Conservation (phyloP, 1,140 invertebrate genomes). For the Drosophila burlai region DNA sequence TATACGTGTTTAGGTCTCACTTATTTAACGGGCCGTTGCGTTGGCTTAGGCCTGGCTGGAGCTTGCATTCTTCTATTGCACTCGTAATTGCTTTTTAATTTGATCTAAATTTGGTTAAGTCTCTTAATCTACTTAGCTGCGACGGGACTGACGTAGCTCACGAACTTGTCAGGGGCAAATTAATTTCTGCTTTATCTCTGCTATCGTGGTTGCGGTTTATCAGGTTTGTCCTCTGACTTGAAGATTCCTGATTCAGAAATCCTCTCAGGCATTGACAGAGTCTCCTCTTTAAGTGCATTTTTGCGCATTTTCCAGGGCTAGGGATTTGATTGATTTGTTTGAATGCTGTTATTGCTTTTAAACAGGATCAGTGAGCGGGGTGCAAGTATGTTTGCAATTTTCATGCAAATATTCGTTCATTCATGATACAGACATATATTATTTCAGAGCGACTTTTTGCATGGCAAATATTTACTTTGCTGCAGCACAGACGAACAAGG, state of each 20-base stretch:
- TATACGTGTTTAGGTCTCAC: conserved; percentile 43
- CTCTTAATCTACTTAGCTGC: conserved; percentile 51
- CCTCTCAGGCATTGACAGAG: too few relatives aligned
- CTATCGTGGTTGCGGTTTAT: not conserved
- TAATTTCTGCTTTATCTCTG: not conserved
- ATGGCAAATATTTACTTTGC: conserved; percentile 54
- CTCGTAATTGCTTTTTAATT: conserved; percentile 64
- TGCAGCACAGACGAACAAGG: conserved; percentile 3
- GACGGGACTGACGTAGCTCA: not conserved
- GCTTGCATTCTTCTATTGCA: not conserved
- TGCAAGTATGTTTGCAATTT: conserved; percentile 3
- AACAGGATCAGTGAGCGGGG: not conserved
- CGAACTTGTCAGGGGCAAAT: conserved; percentile 41
- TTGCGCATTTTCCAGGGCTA: conserved; percentile 5
- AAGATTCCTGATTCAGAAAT: conserved; percentile 10
- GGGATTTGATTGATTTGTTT: conserved; percentile 39
- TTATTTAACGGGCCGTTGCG: not conserved
- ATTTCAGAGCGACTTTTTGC: conserved; percentile 14
- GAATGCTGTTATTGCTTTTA: conserved; percentile 5
- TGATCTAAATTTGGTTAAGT: conserved; percentile 47
- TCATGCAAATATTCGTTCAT: conserved; percentile 45
- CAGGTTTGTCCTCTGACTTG: conserved; percentile 26
- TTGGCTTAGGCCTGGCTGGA: not conserved
- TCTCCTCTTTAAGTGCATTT: conserved; percentile 18
- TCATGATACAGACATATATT: conserved; percentile 42